These are phyloP conservation scores for Lates japonicus DNA, from an alignment of 2,797 vertebrate genomes.

Conservation along the genomic window DNA sequence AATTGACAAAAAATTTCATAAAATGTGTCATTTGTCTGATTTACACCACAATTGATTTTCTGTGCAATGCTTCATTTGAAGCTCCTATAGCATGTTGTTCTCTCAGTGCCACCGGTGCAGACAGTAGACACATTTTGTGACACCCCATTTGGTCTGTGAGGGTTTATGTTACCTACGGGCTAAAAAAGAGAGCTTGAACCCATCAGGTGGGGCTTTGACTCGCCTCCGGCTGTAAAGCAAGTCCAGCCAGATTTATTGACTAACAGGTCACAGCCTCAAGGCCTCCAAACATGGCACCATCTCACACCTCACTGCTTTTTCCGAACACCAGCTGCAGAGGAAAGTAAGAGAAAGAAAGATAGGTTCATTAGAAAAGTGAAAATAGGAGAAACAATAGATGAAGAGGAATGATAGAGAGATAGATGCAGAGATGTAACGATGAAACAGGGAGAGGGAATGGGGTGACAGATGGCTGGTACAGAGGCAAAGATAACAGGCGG, in stretches of 20 bases:
- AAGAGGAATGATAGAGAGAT: conserved; percentile 27
- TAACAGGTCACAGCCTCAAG: conserved; percentile 98
- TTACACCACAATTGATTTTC: conserved; percentile 6
- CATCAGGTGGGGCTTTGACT: conserved; percentile 99
- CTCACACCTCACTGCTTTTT: conserved; percentile 99
- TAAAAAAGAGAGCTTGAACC: conserved; percentile 63
- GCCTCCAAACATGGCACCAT: conserved; percentile 99
- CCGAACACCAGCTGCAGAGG: conserved; percentile 92
- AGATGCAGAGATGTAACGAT: conserved; percentile 54
- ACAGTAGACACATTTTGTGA: conserved; percentile 1
- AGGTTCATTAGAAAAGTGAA: conserved; percentile 11
- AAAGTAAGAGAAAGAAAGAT: conserved; percentile 33
- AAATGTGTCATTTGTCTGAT: conserved; percentile 13
- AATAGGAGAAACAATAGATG: conserved; percentile 18
- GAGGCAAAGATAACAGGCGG: conserved; percentile 53
- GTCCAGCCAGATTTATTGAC: conserved; percentile 99
- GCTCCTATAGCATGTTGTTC: background rate
- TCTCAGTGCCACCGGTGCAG: conserved; percentile 10
- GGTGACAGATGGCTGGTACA: conserved; percentile 55
- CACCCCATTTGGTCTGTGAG: conserved; percentile 32
- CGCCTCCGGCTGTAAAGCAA: conserved; percentile 99
- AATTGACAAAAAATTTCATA: background rate
- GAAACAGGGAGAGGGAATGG: conserved; percentile 49
- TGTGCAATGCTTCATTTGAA: conserved; percentile 18
- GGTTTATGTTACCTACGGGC: conserved; percentile 27